Conservation (phyloP, 2,113 vertebrate genomes). For the Spheniscus mendiculus region DNA sequence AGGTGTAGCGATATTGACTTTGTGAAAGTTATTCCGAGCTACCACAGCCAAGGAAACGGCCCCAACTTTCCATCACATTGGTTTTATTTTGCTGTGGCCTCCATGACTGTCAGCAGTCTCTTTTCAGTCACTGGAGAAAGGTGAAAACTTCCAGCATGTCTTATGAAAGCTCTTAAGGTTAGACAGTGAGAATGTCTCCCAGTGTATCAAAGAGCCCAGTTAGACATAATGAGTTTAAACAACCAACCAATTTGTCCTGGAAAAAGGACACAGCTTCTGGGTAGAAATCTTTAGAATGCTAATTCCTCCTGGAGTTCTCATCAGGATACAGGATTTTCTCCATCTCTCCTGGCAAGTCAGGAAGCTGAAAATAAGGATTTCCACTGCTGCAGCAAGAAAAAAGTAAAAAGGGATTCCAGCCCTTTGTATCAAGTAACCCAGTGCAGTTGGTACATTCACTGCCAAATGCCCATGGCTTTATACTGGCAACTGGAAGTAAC, state of each 20-base stretch:
- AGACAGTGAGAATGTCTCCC: neutral
- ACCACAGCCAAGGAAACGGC: neutral
- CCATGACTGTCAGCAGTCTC: neutral
- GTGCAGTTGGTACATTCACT: neutral
- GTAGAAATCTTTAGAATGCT: neutral
- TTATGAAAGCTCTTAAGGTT: neutral
- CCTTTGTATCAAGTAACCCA: neutral
- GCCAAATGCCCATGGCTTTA: neutral
- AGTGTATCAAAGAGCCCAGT: neutral
- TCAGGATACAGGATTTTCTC: neutral
- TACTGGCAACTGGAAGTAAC: neutral
- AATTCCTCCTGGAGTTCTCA: neutral
- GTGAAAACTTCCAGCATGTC: neutral
- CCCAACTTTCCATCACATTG: neutral
- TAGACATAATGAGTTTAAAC: neutral
- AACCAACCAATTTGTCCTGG: neutral
- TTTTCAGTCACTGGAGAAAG: neutral
- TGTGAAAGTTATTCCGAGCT: slow-evolving; percentile 11
- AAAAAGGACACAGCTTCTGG: neutral
- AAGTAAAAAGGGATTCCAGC: neutral
- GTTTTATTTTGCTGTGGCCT: neutral
- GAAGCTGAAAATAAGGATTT: neutral
- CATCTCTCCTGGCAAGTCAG: neutral
- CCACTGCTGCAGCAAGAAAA: neutral
- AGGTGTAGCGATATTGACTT: slow-evolving; percentile 3